A percentile compares a stretch with the other conserved stretches of the same genome.
Evolutionary conservation across 2,113 vertebrate species (phyloP).

Genomic region (Silurus asotus): DNA sequence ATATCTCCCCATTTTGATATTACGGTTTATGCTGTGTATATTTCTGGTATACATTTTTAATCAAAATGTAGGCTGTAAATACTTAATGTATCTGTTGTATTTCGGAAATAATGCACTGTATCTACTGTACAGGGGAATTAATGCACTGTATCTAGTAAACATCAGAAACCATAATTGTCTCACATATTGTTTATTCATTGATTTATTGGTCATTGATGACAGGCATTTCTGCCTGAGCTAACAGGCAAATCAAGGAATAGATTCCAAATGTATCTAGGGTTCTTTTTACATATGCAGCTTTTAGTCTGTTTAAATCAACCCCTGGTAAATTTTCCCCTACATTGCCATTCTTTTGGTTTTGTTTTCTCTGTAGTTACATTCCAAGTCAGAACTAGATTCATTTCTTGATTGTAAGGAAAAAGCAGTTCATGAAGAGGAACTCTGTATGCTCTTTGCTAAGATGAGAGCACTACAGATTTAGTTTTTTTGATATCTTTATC

Average conservation of each 20-base stretch:
- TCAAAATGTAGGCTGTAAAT: background rate
- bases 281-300: background rate
- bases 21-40: background rate
- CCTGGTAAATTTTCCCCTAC: background rate
- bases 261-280: background rate
- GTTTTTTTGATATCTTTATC: background rate
- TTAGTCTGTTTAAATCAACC: background rate
- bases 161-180: background rate
- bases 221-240: conserved; percentile 10
- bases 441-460: background rate
- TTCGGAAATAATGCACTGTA: too few relatives aligned
- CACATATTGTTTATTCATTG: background rate
- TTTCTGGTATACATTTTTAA: background rate
- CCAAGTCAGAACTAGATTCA: background rate
- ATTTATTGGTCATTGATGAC: background rate
- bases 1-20: background rate
- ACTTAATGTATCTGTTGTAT: too few relatives aligned
- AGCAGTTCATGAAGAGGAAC: background rate
- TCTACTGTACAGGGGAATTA: too few relatives aligned
- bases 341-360: background rate
- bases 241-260: background rate
- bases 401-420: background rate
- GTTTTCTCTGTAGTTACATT: background rate
- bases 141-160: background rate
- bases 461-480: background rate